phyloP scores from a whole-genome alignment of 1,140 invertebrate species.

The Hypothenemus hampei region DNA sequence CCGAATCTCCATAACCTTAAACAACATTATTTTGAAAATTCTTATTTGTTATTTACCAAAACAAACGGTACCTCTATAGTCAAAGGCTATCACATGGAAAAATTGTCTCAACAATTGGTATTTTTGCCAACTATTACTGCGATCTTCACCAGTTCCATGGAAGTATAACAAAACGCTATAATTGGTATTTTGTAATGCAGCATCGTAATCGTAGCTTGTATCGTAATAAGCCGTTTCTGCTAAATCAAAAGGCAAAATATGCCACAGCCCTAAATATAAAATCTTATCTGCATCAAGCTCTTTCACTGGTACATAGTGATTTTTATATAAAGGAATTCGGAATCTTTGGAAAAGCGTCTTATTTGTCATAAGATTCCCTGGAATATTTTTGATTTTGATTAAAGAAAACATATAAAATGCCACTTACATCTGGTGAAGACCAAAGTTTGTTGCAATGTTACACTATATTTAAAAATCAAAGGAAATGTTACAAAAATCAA shows the following conservation, averaged over 20 bases:
- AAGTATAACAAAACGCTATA: constrained; percentile 38
- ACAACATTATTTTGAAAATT: constrained; percentile 8
- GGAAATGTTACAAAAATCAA: constrained; percentile 34
- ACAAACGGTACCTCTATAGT: constrained; percentile 69
- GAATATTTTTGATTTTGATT: constrained; percentile 1
- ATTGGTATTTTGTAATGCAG: constrained; percentile 30
- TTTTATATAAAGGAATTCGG: constrained; percentile 27
- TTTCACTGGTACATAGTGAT: constrained; percentile 34
- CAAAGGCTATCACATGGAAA: constrained; percentile 78
- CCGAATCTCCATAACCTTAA: constrained; percentile 41
- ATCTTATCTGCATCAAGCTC: constrained; percentile 22
- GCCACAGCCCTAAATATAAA: constrained; percentile 36
- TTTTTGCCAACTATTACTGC: constrained; percentile 32
- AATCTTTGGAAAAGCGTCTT: constrained; percentile 31
- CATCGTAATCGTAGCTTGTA: constrained; percentile 30
- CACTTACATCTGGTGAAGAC: constrained; percentile 39
- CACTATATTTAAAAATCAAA: constrained; percentile 33
- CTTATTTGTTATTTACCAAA: not conserved
- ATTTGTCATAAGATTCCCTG: constrained; percentile 31
- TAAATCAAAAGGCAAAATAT: constrained; percentile 34
- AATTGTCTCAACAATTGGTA: constrained; percentile 35
- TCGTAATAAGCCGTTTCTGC: constrained; percentile 22
- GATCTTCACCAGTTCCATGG: constrained; percentile 39
- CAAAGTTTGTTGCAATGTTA: constrained; percentile 29
- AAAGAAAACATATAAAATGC: not conserved